Base-by-base conservation (phyloP, 2,888 invertebrate genomes). In the Drosophila falleni region DNA sequence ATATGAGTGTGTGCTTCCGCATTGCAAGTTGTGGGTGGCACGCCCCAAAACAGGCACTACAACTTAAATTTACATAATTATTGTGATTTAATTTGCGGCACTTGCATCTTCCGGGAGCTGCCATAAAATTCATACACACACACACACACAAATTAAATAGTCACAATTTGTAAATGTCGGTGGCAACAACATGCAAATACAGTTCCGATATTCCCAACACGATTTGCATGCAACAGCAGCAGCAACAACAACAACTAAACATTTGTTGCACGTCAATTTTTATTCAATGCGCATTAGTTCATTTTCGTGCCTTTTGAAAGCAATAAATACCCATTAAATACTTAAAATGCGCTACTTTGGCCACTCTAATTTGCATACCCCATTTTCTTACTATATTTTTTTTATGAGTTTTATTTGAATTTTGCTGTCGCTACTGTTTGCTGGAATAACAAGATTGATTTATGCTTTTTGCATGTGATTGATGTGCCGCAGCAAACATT, bases 11-110 rank as follows among this genome's bases (percentile, higher is more conserved):
- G 44, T 69, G 62, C 78, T 83, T 81, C 81, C 81, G 81, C 71
- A 69, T 81, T 80, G 77, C 59, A 46, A 47, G 15, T 70, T 79
- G 80, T 80, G 80, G 81, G 84, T 80, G 71, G 83, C 84, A 81
- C 84, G 70, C 83, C 81, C 64, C 67, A 13, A 39, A 42, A 49
- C 77, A 62, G 56, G 39, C 49, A 51, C 35, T 42, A 13, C 33
- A 31, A 15, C 39, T 23, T 16, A 74, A 84, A 70, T 85, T 85
- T 89, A 87, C 85, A 89, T 89, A 85, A 89, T 87, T 85, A 87
- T 87, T 89, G 81, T 76, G 76, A 86, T 86, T 86, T 72, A 83
- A 87, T 87, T 87, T 87, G 50, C 55, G 42, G 39, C 71, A 71
- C 54, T 54, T 37, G 61, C 65, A 70, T 75, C 62, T 77, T 77